phyloP scores from a whole-genome alignment of 2,888 invertebrate species.

The Gastrophysa polygoni region DNA sequence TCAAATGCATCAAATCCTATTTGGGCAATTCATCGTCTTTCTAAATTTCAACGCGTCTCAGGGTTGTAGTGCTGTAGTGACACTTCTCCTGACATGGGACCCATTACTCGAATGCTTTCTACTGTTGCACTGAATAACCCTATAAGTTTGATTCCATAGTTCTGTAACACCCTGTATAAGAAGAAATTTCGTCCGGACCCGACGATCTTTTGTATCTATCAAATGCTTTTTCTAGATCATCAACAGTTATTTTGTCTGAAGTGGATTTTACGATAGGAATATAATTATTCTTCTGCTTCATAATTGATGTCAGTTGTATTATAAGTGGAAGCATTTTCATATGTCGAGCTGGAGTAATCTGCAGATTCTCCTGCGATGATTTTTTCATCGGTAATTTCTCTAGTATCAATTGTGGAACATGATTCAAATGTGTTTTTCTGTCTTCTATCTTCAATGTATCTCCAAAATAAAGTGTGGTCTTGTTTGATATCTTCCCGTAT shows the following conservation, averaged over 20 bases:
- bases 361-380: background rate
- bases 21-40: too few relatives aligned
- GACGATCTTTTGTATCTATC: conserved; percentile 1
- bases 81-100: too few relatives aligned
- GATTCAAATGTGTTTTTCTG: background rate
- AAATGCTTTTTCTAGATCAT: conserved; percentile 4
- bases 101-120: too few relatives aligned
- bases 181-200: conserved; percentile 4
- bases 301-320: background rate
- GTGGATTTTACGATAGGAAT: too few relatives aligned
- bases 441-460: background rate
- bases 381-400: too few relatives aligned
- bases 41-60: too few relatives aligned
- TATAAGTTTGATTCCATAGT: too few relatives aligned
- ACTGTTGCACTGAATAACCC: too few relatives aligned
- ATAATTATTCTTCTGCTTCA: too few relatives aligned
- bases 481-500: background rate
- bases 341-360: background rate
- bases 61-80: too few relatives aligned
- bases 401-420: background rate
- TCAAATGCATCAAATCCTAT: too few relatives aligned
- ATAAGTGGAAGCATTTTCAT: background rate
- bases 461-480: background rate
- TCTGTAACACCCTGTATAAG: conserved; percentile 3
- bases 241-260: background rate